Evolutionary conservation across 2,888 invertebrate genomes (phyloP).

Genomic region (Neoitamus cyanurus): DNA sequence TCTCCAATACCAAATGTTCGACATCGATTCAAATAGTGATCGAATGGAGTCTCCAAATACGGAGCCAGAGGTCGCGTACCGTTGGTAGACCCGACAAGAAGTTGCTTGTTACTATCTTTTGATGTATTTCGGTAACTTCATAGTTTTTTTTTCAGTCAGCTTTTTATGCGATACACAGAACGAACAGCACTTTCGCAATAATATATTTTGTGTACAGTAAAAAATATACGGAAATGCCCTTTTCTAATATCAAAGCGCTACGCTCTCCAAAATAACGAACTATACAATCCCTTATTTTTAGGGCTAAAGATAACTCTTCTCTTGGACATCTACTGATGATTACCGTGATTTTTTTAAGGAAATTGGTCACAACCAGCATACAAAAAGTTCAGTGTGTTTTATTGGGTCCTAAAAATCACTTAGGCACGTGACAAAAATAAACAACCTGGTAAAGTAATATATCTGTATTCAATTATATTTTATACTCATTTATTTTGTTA

Average conservation of each 20-base stretch:
- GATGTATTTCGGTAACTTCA: slow-evolving; percentile 97
- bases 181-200: background rate
- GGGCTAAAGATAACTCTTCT: too few species aligned
- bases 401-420: too few species aligned
- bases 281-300: background rate
- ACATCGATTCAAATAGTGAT: too few species aligned
- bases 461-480: too few species aligned
- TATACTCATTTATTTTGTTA: too few species aligned
- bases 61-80: slow-evolving; percentile 90
- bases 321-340: too few species aligned
- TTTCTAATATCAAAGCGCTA: background rate
- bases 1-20: too few species aligned
- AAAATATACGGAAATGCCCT: background rate
- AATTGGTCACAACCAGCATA: too few species aligned
- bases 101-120: slow-evolving; percentile 95
- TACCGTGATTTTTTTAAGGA: too few species aligned
- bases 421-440: too few species aligned
- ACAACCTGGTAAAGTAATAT: too few species aligned
- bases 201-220: background rate
- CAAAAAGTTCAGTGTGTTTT: too few species aligned
- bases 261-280: background rate
- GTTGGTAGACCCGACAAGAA: slow-evolving; percentile 93
- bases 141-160: slow-evolving; percentile 96
- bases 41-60: slow-evolving; percentile 81
- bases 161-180: background rate